Evolutionary conservation across 2,797 vertebrate species (phyloP), one percentile per base, ranked within the genome.

Genomic region (Apodemus agrarius): DNA sequence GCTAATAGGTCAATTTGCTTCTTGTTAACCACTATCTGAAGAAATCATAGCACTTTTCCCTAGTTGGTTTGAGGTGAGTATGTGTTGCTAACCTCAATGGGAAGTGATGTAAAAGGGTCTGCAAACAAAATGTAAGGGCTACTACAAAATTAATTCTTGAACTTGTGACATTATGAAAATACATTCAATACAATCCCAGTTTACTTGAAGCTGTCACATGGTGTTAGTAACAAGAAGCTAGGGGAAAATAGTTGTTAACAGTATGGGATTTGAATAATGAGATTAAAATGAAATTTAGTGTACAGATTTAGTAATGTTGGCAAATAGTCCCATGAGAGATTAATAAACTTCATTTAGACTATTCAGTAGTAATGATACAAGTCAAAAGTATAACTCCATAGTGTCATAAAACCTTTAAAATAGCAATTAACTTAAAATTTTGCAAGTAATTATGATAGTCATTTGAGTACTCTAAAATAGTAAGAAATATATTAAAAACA

Each of bases 231-330:
- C 40, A 91, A 3, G 92, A 90, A 96, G 91, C 29, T 34, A 91
- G 59, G 81, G 34, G 34, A 81, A 94, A n/a, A 69, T 13, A 83
- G 88, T 57, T 83, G 31, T 72, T 92, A 72, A 89, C 19, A 84
- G 26, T 59, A 34, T 67, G 31, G 65, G 65, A 67, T 67, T 67
- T 34, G 2, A 14, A 67, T 75, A 59, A 67, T 81, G 37, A 67
- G 83, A 91, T 88, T 81, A 88, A 96, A 95, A 96, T 79, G 49
- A 89, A 76, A 93, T 84, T 93, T 76, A 63, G 11, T 1, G 29
- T 40, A 65, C 43, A 95, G 49, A 91, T 52, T 83, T 57, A 75
- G 21, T 89, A 85, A 79, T 61, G n/a, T 26, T 4, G 1, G 61
- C 34, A 89, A 86, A 49, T 11, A 75, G 86, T 59, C 69, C 29